phyloP scores from a whole-genome alignment of 2,113 vertebrate genomes.

The Plotosus lineatus region DNA sequence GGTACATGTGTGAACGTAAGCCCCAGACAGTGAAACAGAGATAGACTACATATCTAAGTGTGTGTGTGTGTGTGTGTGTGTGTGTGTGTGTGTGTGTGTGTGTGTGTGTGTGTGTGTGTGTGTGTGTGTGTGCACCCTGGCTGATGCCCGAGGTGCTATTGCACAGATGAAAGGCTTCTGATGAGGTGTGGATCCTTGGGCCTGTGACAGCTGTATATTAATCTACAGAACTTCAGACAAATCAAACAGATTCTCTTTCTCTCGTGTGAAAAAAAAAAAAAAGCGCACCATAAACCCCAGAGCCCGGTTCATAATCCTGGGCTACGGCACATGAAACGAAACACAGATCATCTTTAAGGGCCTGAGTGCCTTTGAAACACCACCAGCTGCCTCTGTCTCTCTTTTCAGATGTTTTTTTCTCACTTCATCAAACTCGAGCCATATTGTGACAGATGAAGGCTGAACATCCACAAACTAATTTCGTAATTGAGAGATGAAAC shows the following conservation, averaged over 20 bases:
- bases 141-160: constrained; percentile 85
- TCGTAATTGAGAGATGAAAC: constrained; percentile 87
- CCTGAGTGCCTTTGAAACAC: constrained; percentile 86
- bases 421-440: constrained; percentile 89
- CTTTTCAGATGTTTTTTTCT: constrained; percentile 77
- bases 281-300: constrained; percentile 90
- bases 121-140: constrained; percentile 59
- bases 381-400: constrained; percentile 78
- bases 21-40: not conserved
- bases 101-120: constrained; percentile 37
- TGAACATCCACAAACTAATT: constrained; percentile 88
- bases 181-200: constrained; percentile 86
- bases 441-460: constrained; percentile 95
- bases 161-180: constrained; percentile 85
- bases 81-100: constrained; percentile 51
- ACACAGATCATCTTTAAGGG: constrained; percentile 98
- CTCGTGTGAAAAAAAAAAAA: constrained; percentile 67
- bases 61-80: not conserved
- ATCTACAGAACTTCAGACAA: constrained; percentile 96
- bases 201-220: constrained; percentile 99
- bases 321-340: constrained; percentile 93
- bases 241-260: constrained; percentile 91
- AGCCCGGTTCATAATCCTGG: constrained; percentile 80
- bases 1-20: not conserved
- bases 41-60: not conserved